Evolutionary conservation across 2,113 vertebrate species (phyloP).

Genomic region (Nothobranchius furzeri): DNA sequence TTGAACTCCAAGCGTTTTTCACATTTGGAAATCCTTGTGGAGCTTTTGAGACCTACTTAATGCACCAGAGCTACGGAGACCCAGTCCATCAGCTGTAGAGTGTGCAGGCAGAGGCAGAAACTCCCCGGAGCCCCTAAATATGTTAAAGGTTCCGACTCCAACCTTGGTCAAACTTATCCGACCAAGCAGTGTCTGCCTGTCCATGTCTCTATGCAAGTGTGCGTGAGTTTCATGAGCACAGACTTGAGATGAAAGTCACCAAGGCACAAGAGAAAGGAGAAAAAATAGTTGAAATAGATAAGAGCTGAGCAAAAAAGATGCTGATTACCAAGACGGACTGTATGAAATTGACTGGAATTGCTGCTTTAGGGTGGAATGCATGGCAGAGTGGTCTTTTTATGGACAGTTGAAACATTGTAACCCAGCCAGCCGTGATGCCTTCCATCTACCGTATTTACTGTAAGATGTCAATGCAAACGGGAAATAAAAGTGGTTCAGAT

Average conservation of each 20-base stretch:
- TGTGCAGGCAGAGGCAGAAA: constrained; percentile 60
- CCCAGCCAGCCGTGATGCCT: constrained; percentile 21
- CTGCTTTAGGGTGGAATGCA: constrained; percentile 31
- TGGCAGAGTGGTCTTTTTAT: constrained; percentile 41
- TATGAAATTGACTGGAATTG: constrained; percentile 62
- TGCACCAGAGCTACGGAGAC: constrained; percentile 48
- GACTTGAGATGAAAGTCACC: constrained; percentile 48
- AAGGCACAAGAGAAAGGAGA: constrained; percentile 26
- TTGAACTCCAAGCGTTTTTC: constrained; percentile 9
- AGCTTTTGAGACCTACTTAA: constrained; percentile 53
- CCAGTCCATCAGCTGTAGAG: constrained; percentile 52
- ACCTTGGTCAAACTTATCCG: constrained; percentile 48
- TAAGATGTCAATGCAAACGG: constrained; percentile 22
- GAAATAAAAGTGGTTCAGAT: constrained; percentile 31
- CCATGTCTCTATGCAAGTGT: constrained; percentile 29
- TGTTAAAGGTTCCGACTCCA: constrained; percentile 68
- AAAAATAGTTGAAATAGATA: constrained; percentile 15
- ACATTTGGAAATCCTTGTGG: constrained; percentile 7
- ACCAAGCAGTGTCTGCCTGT: constrained; percentile 35
- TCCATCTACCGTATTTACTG: constrained; percentile 3
- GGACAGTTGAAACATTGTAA: constrained; percentile 56
- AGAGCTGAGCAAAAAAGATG: constrained; percentile 48
- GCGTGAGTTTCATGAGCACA: constrained; percentile 37
- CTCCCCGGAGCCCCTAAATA: constrained; percentile 60
- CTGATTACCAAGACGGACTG: constrained; percentile 53